Evolutionary conservation across 1,140 invertebrate species (phyloP).

Genomic region (Sweltsa coloradensis): DNA sequence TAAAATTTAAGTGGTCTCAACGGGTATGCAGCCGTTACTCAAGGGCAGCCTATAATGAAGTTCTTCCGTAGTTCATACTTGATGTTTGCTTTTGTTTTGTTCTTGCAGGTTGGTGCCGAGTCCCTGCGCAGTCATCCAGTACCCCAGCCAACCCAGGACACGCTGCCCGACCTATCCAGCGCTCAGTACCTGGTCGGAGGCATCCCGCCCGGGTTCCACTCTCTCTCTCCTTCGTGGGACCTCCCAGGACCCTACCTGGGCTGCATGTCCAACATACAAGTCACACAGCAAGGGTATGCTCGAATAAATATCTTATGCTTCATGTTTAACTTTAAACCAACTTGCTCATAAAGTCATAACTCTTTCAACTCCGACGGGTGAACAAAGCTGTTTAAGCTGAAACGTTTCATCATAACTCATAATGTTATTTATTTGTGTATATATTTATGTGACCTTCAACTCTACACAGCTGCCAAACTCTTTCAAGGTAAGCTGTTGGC

Average conservation of each 20-base stretch:
- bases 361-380: too few species aligned
- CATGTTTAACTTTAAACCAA: too few species aligned
- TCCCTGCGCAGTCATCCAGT: conserved; percentile 49
- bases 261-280: conserved; percentile 64
- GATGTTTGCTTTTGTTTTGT: conserved; percentile 10
- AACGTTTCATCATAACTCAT: too few species aligned
- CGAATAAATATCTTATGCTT: too few species aligned
- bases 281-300: conserved; percentile 28
- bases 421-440: too few species aligned
- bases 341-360: too few species aligned
- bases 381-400: too few species aligned
- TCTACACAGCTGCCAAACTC: too few species aligned
- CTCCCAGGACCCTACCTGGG: conserved; percentile 55
- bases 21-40: too few species aligned
- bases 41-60: background rate
- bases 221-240: background rate
- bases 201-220: conserved; percentile 41
- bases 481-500: too few species aligned
- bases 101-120: conserved; percentile 46
- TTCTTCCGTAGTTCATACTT: background rate
- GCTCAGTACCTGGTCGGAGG: conserved; percentile 68
- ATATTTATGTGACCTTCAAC: too few species aligned
- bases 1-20: too few species aligned
- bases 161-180: conserved; percentile 47
- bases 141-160: conserved; percentile 38